A percentile compares a stretch with the other conserved stretches of the same genome.
These are phyloP conservation scores for Orius insidiosus DNA, from an alignment of 1,140 invertebrate genomes.

Conservation along the genomic window DNA sequence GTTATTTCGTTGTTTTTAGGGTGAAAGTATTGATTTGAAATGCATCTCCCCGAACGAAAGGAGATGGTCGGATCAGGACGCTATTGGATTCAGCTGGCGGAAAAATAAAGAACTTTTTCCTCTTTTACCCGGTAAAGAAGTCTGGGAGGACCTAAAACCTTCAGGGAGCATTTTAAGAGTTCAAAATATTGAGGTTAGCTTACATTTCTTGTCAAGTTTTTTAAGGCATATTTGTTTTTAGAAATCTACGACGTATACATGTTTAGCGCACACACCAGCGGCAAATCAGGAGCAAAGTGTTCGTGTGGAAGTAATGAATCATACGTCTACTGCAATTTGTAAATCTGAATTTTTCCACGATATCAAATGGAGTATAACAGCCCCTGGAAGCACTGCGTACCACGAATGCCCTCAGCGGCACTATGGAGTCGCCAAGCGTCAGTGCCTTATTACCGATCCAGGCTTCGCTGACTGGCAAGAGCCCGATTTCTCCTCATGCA, in stretches of 20 bases:
- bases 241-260: slow-evolving; percentile 44
- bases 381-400: slow-evolving; percentile 1
- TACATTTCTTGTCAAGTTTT: too few species aligned
- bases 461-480: slow-evolving; percentile 46
- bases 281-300: slow-evolving; percentile 26
- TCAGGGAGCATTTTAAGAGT: slow-evolving; percentile 17
- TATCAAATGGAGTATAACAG: slow-evolving; percentile 3
- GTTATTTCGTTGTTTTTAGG: slow-evolving; percentile 27
- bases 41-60: slow-evolving; percentile 39
- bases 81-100: slow-evolving; percentile 60
- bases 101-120: slow-evolving; percentile 52
- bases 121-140: slow-evolving; percentile 45
- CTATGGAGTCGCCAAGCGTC: slow-evolving; percentile 16
- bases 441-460: slow-evolving; percentile 19
- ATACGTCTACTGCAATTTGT: slow-evolving; percentile 36
- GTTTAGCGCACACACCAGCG: slow-evolving; percentile 25
- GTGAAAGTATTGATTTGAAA: slow-evolving; percentile 43
- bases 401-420: slow-evolving; percentile 9
- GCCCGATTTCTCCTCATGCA: slow-evolving; percentile 54
- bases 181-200: slow-evolving; percentile 18
- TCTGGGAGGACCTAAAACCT: slow-evolving; percentile 46
- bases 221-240: too few species aligned
- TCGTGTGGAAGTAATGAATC: slow-evolving; percentile 41
- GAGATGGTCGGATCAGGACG: slow-evolving; percentile 33
- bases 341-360: slow-evolving; percentile 16